Evolutionary conservation across 2,888 invertebrate species (phyloP), one percentile per base, ranked within the genome.

Genomic region (Capitulum mitella): DNA sequence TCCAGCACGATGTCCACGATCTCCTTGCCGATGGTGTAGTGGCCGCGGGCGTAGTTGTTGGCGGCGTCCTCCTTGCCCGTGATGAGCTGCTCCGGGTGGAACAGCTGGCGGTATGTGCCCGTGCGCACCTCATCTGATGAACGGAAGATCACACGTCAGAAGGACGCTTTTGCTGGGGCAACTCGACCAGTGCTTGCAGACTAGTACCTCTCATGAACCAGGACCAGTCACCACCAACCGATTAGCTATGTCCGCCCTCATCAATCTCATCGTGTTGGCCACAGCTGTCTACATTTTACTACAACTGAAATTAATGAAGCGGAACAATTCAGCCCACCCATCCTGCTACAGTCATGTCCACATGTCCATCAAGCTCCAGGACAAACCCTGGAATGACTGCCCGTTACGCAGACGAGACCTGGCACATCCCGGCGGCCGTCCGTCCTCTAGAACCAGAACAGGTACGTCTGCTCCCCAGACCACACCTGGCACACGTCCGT

Each of bases 1-100:
- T 88, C 88, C 81, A 88, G 83, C 10, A 87, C 86, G 46, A 85
- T 82, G 82, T 87, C 87, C 78, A 87, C 84, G 51, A 86, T 84
- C 82, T 87, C 87, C 82, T 87, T 87, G 58, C 97, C 94, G 80
- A 94, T 89, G 1, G 91, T 89, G 84, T 92, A 93, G 83, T 92
- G 92, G 14, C 94, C 94, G 48, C 93, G 88, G 0, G 93, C 93
- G 84, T 91, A 95, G 86, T 94, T 94, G 84, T 92, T 94, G 0
- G 94, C 92, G 1, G 93, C 93, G 86, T 95, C 94, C 85, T 94
- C 93, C 86, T 93, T 93, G 22, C 93, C 93, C 81, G 95, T 95
- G 87, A 97, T 95, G 86, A 97, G 89, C 88, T 97, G 97, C 88
- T 97, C 97, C 81, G 97, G 97, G 87, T 98, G 97, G 91, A 97